Conservation (phyloP, 2,797 vertebrate genomes). For the Luscinia megarhynchos region DNA sequence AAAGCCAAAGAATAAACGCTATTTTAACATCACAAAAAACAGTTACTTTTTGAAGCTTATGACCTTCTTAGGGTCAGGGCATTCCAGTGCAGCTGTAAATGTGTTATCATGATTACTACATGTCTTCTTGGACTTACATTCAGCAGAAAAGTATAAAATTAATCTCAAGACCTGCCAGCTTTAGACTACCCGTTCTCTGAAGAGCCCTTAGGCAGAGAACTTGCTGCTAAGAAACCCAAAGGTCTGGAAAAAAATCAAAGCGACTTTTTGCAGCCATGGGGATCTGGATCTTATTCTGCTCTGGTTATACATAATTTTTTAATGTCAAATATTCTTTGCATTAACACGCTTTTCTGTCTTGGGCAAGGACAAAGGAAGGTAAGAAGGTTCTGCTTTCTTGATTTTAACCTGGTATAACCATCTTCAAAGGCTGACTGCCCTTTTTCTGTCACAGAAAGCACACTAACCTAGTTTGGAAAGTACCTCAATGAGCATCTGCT, state of each 20-base stretch:
- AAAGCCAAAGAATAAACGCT: neutral
- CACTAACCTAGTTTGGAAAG: constrained; percentile 46
- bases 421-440: constrained; percentile 11
- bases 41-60: neutral
- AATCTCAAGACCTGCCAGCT: constrained; percentile 39
- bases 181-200: constrained; percentile 13
- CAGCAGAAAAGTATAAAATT: constrained; percentile 19
- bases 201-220: constrained; percentile 54
- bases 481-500: neutral
- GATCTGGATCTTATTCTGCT: constrained; percentile 39
- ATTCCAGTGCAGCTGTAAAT: neutral
- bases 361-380: constrained; percentile 28
- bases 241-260: constrained; percentile 60
- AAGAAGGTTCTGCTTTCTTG: constrained; percentile 38
- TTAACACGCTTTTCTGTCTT: constrained; percentile 47
- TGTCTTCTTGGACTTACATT: neutral
- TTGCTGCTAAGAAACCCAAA: constrained; percentile 47
- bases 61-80: neutral
- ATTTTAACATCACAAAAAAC: neutral
- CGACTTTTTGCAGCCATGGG: constrained; percentile 53
- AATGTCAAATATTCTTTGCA: constrained; percentile 63
- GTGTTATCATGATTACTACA: neutral
- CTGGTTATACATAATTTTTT: constrained; percentile 66
- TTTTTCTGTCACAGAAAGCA: constrained; percentile 33
- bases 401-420: constrained; percentile 22